phyloP scores from a whole-genome alignment of 1,140 invertebrate genomes.

The Drosophila obscura region DNA sequence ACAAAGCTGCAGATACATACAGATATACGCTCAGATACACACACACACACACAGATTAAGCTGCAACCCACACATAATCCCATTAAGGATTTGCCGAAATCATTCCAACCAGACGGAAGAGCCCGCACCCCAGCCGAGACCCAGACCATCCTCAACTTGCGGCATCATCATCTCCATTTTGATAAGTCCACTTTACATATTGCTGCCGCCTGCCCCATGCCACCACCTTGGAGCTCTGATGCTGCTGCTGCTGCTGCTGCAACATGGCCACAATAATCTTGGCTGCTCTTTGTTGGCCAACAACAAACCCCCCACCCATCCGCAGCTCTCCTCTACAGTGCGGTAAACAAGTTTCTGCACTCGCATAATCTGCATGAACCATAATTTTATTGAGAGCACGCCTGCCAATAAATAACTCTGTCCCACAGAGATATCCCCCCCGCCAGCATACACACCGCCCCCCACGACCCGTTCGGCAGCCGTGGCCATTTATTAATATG shows the following conservation, averaged over 20 bases:
- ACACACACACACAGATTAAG: conserved; percentile 11
- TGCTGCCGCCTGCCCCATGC: neutral
- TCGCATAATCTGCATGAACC: conserved; percentile 81
- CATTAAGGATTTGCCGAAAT: conserved; percentile 49
- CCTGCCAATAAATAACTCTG: conserved; percentile 80
- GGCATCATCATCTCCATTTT: conserved; percentile 60
- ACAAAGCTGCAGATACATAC: neutral
- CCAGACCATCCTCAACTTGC: conserved; percentile 28
- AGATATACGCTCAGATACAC: neutral
- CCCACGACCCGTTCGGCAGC: conserved; percentile 26
- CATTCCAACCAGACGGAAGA: conserved; percentile 10
- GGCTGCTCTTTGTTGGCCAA: neutral
- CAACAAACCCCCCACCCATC: neutral
- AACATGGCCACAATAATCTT: conserved; percentile 74
- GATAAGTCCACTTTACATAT: conserved; percentile 60
- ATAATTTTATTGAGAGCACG: conserved; percentile 82
- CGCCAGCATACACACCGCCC: neutral
- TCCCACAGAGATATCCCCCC: conserved; percentile 5
- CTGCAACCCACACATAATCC: conserved; percentile 26
- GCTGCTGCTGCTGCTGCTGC: conserved; percentile 17
- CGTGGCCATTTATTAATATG: conserved; percentile 81
- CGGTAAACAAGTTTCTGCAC: conserved; percentile 79
- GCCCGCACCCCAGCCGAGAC: too few relatives aligned
- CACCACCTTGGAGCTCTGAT: neutral
- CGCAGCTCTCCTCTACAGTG: neutral